Evolutionary conservation across 2,797 vertebrate species (phyloP), one percentile per base, ranked within the genome.

Genomic region (Pseudotriccus pelzelni): DNA sequence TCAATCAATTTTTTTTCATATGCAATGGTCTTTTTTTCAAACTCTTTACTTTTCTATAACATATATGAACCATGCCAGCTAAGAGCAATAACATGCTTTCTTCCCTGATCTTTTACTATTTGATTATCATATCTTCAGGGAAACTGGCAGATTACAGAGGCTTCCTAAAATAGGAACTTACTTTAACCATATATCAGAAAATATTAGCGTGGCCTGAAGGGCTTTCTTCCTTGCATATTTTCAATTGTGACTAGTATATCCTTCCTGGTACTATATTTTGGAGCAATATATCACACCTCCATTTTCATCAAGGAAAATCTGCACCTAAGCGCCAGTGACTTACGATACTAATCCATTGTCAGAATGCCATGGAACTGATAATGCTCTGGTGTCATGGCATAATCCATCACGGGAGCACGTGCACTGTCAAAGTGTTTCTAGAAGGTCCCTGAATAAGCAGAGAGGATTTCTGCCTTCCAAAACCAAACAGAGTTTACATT

Each of bases 241-340:
- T 28, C 23, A 49, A 0, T 14, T 55, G 12, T 43, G 76, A 41
- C 25, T 20, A 46, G 4, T 23, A 62, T 27, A 73, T 75, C 34
- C 36, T 74, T 69, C 36, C 37, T 84, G 44, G n/a, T 70, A 62
- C 10, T 4, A 2, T n/a, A 27, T 56, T 87, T 91, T 78, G 19
- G 55, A 92, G 36, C 32, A 63, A 60, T 56, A 41, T 77, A 94
- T 69, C 27, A 74, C 59, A 90, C 3, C 21, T 75, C 87, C 43
- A 53, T 91, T 93, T 93, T 88, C 44, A 52, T 74, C 32, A 77
- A 72, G 68, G 28, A 89, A 85, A 89, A 76, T 84, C 36, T 41
- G 11, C 16, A 25, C 34, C 58, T 83, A 52, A 79, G n/a, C 15
- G 41, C 27, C 14, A n/a, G 28, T 85, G 37, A 62, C 49, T 78